Base-by-base conservation (phyloP, 2,888 invertebrate species). In the Acanthosepion pharaonis region DNA sequence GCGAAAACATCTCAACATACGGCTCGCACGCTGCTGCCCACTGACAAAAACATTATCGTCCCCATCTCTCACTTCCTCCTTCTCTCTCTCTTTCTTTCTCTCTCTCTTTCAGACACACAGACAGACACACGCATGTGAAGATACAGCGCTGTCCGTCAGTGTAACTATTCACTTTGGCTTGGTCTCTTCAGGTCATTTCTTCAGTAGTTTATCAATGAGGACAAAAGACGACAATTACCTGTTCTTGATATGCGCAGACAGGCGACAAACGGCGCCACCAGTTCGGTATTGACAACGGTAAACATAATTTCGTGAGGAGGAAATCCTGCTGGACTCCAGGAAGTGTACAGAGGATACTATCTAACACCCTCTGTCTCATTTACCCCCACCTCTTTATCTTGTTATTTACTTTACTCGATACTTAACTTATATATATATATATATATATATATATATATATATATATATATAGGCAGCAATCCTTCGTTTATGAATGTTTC, bases 211-310 rank as follows among this genome's bases (percentile, higher is more conserved):
- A 78, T 78, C 78, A 78, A 78, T 78, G 78, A 78, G n/a, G n/a
- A 78, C 78, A 78, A 78, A 78, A 33, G 78, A n/a, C n/a, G n/a
- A 78, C 78, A 78, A 78, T 78, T 78, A 78, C 78, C 78, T 78
- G 78, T 33, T 33, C 78, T 78, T 78, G 78, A 9, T 11, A 78
- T 78, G 78, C 23, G 15, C 78, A 78, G n/a, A 78, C n/a, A 78
- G 78, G 78, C 78, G 78, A 78, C 78, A 78, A 33, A 78, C 78
- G 78, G 78, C 78, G 78, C 78, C 78, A 78, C 78, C n/a, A n/a
- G 78, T n/a, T 33, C 78, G 78, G n/a, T 33, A 33, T n/a, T 78
- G 11, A 78, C 78, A 78, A 78, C 33, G 78, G 78, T 33, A 15
- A 15, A 15, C 78, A 11, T 78, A 33, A 78, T 78, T 78, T 78